Base-by-base conservation (phyloP, 2,113 vertebrate genomes). In the Mastomys natalensis region DNA sequence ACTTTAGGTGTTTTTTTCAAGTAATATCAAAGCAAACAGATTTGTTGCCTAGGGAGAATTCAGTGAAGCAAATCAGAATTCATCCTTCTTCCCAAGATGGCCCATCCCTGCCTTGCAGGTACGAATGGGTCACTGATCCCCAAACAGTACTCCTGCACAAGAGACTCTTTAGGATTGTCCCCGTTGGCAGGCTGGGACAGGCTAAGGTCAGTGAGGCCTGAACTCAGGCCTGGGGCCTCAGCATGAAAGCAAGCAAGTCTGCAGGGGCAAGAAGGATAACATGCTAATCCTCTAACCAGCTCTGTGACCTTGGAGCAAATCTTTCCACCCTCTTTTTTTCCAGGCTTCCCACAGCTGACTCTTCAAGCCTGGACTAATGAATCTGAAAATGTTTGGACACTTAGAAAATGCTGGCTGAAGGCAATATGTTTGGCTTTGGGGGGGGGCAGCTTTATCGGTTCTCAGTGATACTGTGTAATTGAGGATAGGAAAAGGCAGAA, bases 401-500 rank as follows among this genome's bases (percentile, higher is more conserved):
- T 58, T 58, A 86, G 48, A 86, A 95, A 95, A 90, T 81, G 22
- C 53, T 62, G 19, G 34, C 22, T 90, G 60, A 68, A 40, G 43
- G 31, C 2, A 16, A 68, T 13, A 64, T 58, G 29, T 76, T 90
- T 93, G 87, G 58, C 91, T 78, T 53, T n/a, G 45, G 62, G 74
- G 21, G 84, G 76, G 51, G 72, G 73, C 37, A 16, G 15, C 24
- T 95, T 96, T 97, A 96, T 96, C 84, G 72, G n/a, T 17, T 87
- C 55, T 53, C 17, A 70, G 29, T 89, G 60, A 95, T 76, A 94
- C 51, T 91, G 40, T 64, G 72, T 22, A 94, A 72, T 64, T 84
- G 90, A 96, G 66, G 62, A 60, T 48, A 95, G 89, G 81, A 90
- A 97, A 96, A 97, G 77, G 76, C 90, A 97, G 92, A 97, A 62